These are phyloP conservation scores for Drosophila nigromelanica DNA, from an alignment of 1,140 invertebrate genomes.

Conservation along the genomic window DNA sequence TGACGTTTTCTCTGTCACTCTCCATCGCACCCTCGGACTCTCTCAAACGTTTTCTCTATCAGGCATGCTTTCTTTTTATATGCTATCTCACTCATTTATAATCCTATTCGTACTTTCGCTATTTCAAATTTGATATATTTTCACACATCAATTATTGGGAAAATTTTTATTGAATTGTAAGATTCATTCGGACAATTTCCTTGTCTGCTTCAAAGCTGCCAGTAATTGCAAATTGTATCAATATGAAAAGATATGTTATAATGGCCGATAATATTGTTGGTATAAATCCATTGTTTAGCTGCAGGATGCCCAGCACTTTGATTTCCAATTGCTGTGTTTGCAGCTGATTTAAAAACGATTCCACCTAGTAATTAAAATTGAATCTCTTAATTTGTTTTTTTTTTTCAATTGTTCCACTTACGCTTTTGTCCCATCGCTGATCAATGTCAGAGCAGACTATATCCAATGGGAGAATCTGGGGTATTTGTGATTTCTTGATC, in stretches of 20 bases:
- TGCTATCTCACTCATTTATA: not conserved
- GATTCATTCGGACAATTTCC: slow-evolving; percentile 26
- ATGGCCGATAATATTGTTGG: slow-evolving; percentile 70
- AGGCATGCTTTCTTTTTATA: too few relatives aligned
- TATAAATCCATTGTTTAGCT: slow-evolving; percentile 71
- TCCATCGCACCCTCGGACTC: too few relatives aligned
- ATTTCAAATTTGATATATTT: too few relatives aligned
- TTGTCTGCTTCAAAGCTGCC: slow-evolving; percentile 60
- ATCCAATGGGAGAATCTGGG: slow-evolving; percentile 48
- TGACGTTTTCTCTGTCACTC: too few relatives aligned
- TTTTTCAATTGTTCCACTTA: slow-evolving; percentile 28
- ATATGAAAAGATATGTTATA: slow-evolving; percentile 69
- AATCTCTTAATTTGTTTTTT: not conserved
- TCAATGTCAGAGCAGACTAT: slow-evolving; percentile 67
- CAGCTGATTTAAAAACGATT: slow-evolving; percentile 57
- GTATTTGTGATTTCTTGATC: slow-evolving; percentile 50
- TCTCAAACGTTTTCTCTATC: too few relatives aligned
- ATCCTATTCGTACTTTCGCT: too few relatives aligned
- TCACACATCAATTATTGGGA: too few relatives aligned
- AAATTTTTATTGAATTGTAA: not conserved
- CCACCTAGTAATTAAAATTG: slow-evolving; percentile 24
- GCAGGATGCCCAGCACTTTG: slow-evolving; percentile 68
- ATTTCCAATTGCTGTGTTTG: slow-evolving; percentile 67
- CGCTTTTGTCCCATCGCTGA: slow-evolving; percentile 67
- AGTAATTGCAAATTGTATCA: slow-evolving; percentile 72